Conservation (phyloP, 1,140 invertebrate genomes). For the Heterodera schachtii region DNA sequence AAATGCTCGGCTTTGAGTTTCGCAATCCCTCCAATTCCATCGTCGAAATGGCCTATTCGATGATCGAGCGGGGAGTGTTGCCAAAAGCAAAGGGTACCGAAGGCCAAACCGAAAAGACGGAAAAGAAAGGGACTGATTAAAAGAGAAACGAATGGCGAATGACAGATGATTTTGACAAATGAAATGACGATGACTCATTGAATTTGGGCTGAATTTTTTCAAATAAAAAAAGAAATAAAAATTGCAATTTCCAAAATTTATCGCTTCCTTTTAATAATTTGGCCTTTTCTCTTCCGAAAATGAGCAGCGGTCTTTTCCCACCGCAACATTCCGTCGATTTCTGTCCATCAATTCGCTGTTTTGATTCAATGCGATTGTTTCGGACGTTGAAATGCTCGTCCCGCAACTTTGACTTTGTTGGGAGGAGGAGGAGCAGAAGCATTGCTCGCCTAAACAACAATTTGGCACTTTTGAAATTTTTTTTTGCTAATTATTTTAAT, state of each 20-base stretch:
- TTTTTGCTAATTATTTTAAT: too few species aligned
- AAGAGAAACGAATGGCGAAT: background rate
- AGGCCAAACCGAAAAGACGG: conserved; percentile 12
- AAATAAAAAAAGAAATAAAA: background rate
- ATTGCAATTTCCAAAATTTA: background rate
- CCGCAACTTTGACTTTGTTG: background rate
- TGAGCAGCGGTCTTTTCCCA: background rate
- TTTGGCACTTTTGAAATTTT: too few species aligned
- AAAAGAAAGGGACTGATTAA: background rate
- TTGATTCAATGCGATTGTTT: background rate
- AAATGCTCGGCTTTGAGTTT: conserved; percentile 66
- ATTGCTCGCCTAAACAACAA: background rate
- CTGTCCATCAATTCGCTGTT: background rate
- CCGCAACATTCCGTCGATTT: background rate
- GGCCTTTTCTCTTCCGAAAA: background rate
- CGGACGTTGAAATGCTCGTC: background rate
- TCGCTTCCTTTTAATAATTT: background rate
- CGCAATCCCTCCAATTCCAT: conserved; percentile 66
- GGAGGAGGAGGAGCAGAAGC: background rate
- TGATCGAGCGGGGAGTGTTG: conserved; percentile 68
- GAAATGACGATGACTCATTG: background rate
- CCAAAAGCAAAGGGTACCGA: conserved; percentile 61
- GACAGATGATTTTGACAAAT: too few species aligned
- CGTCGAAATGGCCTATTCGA: conserved; percentile 66
- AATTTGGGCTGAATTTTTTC: too few species aligned